phyloP scores from a whole-genome alignment of 2,888 invertebrate species.

The Drosophila histrio region DNA sequence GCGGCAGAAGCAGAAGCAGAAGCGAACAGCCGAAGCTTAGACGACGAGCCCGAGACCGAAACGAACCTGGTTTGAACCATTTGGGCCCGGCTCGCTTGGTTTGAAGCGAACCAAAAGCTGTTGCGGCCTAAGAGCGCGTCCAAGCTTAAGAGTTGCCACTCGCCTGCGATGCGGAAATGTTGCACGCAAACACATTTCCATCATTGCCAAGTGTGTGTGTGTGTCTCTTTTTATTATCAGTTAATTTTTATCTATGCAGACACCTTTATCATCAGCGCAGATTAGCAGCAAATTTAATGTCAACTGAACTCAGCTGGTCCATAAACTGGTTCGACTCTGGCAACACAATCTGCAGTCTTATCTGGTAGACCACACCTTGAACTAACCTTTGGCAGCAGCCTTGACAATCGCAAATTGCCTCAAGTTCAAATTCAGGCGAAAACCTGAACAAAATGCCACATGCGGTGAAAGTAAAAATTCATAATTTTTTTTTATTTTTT shows the following conservation, averaged over 20 bases:
- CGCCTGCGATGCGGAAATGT: conserved; percentile 67
- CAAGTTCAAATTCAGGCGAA: conserved; percentile 68
- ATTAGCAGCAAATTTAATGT: conserved; percentile 60
- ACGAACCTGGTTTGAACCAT: conserved; percentile 72
- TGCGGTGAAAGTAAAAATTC: conserved; percentile 83
- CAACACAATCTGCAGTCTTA: conserved; percentile 19
- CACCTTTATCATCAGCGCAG: conserved; percentile 71
- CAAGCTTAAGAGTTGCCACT: conserved; percentile 55
- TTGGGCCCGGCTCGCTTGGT: conserved; percentile 46
- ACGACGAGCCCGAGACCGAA: conserved; percentile 24
- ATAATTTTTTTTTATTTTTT: conserved; percentile 69
- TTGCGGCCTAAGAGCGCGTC: conserved; percentile 55
- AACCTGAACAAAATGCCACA: conserved; percentile 70
- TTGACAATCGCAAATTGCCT: conserved; percentile 66
- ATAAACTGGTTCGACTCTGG: conserved; percentile 14
- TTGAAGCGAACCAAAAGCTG: conserved; percentile 45
- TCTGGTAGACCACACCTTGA: conserved; percentile 67
- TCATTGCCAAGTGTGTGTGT: too few species aligned
- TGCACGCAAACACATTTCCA: conserved; percentile 59
- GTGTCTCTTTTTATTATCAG: conserved; percentile 2
- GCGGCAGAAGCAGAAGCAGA: conserved; percentile 22
- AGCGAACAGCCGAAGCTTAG: conserved; percentile 52
- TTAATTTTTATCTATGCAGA: conserved; percentile 53
- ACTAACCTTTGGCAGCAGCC: conserved; percentile 66
- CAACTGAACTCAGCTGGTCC: conserved; percentile 28